A percentile compares a stretch with the other conserved stretches of the same genome.
Evolutionary conservation across 2,113 vertebrate genomes (phyloP).

Genomic region (Orycteropus afer): DNA sequence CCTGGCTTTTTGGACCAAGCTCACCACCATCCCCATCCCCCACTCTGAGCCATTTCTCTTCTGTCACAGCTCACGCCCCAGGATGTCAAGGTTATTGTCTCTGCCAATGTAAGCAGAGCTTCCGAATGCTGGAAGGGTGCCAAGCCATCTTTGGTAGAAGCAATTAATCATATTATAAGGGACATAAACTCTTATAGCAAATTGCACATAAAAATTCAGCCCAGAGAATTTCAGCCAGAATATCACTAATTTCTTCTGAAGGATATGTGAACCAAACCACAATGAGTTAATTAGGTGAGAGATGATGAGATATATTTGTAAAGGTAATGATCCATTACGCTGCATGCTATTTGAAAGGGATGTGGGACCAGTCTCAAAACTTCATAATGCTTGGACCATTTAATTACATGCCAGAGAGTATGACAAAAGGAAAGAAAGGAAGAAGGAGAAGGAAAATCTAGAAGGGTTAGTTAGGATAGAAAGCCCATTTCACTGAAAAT

Average conservation of each 20-base stretch:
- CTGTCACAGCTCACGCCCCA: background rate
- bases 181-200: background rate
- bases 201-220: conserved; percentile 44
- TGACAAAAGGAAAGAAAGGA: background rate
- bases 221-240: conserved; percentile 39
- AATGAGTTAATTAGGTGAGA: conserved; percentile 17
- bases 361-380: background rate
- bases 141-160: conserved; percentile 7
- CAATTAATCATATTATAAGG: conserved; percentile 52
- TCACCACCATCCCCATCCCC: too few relatives aligned
- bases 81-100: conserved; percentile 5
- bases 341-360: background rate
- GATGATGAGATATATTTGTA: background rate
- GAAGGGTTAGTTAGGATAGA: background rate
- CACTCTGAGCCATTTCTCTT: background rate
- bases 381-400: background rate
- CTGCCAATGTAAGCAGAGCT: background rate
- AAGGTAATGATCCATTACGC: conserved; percentile 20
- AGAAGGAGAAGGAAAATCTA: background rate
- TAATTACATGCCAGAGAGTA: background rate
- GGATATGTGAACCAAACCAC: conserved; percentile 34
- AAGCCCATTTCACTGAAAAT: background rate
- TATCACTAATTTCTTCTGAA: conserved; percentile 44
- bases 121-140: conserved; percentile 23
- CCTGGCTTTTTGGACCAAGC: background rate